phyloP scores from a whole-genome alignment of 1,140 invertebrate species.

The Drosophila auraria region DNA sequence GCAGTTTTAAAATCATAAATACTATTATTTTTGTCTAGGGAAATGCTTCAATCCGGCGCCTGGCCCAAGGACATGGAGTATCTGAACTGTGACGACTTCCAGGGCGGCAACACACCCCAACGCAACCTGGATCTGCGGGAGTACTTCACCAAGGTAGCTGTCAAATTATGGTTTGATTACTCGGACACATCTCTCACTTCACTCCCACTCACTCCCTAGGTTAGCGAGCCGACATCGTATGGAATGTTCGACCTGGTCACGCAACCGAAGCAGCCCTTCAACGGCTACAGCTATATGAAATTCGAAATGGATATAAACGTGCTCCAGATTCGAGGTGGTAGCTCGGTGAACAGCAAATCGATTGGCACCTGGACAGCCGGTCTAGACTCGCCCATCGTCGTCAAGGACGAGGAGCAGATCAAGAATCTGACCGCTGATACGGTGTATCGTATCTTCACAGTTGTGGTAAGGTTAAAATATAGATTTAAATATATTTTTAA shows the following conservation, averaged over 20 bases:
- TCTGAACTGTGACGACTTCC: conserved; percentile 91
- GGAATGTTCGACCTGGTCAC: conserved; percentile 87
- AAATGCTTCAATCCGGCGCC: conserved; percentile 87
- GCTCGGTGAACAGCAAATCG: conserved; percentile 87
- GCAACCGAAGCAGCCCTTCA: conserved; percentile 86
- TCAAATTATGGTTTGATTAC: conserved; percentile 72
- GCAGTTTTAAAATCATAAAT: background rate
- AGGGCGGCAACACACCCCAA: conserved; percentile 89
- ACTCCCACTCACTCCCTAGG: conserved; percentile 52
- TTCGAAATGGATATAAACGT: conserved; percentile 90
- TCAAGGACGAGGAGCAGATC: conserved; percentile 89
- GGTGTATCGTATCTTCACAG: conserved; percentile 92
- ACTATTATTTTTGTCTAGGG: conserved; percentile 38
- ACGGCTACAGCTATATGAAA: conserved; percentile 90
- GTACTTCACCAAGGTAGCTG: conserved; percentile 86
- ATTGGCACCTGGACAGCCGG: conserved; percentile 90
- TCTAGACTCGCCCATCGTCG: conserved; percentile 87
- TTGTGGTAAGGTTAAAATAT: conserved; percentile 89
- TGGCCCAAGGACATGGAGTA: conserved; percentile 90
- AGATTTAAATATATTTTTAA: background rate
- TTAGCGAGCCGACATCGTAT: conserved; percentile 88
- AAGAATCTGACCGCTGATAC: conserved; percentile 91
- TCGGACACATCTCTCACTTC: conserved; percentile 4
- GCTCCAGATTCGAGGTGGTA: conserved; percentile 88
- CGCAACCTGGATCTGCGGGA: conserved; percentile 88